Evolutionary conservation across 2,797 vertebrate species (phyloP).

Genomic region (Tapera naevia): DNA sequence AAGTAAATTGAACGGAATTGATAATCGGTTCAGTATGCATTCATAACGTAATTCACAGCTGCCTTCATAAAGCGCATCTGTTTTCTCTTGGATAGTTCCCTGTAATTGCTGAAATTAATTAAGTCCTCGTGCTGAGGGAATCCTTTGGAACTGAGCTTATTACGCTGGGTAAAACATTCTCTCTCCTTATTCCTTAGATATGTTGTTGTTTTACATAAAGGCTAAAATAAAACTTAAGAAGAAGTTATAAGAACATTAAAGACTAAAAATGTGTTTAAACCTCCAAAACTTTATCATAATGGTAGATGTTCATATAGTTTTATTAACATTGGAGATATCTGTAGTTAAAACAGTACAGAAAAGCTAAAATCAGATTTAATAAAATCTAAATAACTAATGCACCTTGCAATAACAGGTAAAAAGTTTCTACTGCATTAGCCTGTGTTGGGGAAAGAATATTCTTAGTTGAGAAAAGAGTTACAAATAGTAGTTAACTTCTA

Average conservation of each 20-base stretch:
- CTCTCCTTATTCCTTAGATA: neutral
- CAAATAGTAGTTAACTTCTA: fast-evolving
- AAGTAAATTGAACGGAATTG: neutral
- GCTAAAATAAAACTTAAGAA: neutral
- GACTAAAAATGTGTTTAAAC: neutral
- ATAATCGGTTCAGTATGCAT: neutral
- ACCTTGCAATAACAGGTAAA: neutral
- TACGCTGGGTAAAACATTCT: neutral
- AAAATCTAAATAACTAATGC: neutral
- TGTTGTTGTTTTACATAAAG: neutral
- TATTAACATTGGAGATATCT: neutral
- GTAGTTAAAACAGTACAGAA: neutral
- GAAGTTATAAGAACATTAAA: neutral
- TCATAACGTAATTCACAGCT: neutral
- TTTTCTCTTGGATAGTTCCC: neutral
- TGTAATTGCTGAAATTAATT: neutral
- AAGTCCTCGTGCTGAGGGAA: neutral
- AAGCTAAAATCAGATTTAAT: neutral
- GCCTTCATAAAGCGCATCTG: neutral
- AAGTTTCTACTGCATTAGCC: neutral
- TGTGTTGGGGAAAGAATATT: neutral
- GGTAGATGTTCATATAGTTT: neutral
- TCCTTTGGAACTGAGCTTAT: neutral
- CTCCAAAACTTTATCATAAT: neutral
- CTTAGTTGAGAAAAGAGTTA: neutral